Conservation (phyloP, 2,888 invertebrate species). For the Anorthoa munda region DNA sequence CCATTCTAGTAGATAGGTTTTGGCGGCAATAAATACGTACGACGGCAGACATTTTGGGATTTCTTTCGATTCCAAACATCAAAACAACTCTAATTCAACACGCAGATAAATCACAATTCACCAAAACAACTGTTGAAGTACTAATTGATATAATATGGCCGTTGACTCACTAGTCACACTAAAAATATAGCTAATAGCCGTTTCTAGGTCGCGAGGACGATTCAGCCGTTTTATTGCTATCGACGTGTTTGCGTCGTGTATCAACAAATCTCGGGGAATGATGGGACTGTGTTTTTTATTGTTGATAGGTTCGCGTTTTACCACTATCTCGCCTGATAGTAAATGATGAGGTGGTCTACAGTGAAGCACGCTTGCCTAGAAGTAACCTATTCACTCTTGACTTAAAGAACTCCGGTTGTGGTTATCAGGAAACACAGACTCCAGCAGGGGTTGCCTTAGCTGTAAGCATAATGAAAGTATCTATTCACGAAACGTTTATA, state of each 20-base stretch:
- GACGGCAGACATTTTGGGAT: neutral
- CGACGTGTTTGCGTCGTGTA: constrained; percentile 45
- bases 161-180: constrained; percentile 59
- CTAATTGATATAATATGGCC: constrained; percentile 61
- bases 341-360: no score
- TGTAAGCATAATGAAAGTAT: no score
- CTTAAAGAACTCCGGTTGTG: no score
- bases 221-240: constrained; percentile 58
- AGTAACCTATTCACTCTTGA: no score
- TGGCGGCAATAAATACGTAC: neutral
- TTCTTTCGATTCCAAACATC: neutral
- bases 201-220: constrained; percentile 62
- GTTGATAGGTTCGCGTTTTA: no score
- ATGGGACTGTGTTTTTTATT: constrained; percentile 16
- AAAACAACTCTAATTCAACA: constrained; percentile 1
- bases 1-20: neutral
- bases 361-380: no score
- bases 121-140: constrained; percentile 34
- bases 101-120: constrained; percentile 40
- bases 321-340: no score
- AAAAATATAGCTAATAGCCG: constrained; percentile 64
- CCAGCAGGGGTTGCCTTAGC: no score
- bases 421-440: no score
- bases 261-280: constrained; percentile 45
- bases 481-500: no score